Evolutionary conservation across 2,797 vertebrate genomes (phyloP), one percentile per base, ranked within the genome.

Genomic region (Lerista edwardsae): DNA sequence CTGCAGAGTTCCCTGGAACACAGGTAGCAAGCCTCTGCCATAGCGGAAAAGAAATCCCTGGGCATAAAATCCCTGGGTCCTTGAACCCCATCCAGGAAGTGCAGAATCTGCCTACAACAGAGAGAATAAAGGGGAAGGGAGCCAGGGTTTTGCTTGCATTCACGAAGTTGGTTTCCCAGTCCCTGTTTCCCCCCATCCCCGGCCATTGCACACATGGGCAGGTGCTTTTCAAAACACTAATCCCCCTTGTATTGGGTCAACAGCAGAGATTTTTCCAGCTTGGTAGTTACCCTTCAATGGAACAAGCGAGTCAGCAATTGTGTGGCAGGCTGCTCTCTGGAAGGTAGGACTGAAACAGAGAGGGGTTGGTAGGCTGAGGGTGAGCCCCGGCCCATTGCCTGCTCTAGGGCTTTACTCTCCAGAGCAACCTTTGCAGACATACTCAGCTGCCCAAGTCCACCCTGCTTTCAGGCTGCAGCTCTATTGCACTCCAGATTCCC

Each of bases 181-280:
- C 3, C 51, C 15, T 44, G 41, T 9, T 9, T 44, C 9, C 4
- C 41, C 41, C 41, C 41, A n/a, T 2, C 61, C 57, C 5, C 59
- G 17, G 15, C 17, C 19, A 44, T 62, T 78, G 68, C 59, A 34
- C 68, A 39, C 47, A 74, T 25, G 36, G 69, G 29, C 65, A 77
- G 57, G 73, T 64, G 75, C 80, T 69, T 79, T 82, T 65, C 75
- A 55, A 12, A 57, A 34, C 21, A 29, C 85, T 86, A 82, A 82
- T 82, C 75, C 39, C 51, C 75, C 59, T 73, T 83, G 78, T 86
- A 39, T 78, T 47, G 6, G 8, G 44, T 57, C 4, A 44, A 75
- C 74, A 59, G 41, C 57, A 61, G 59, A 31, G 69, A 68, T 36
- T n/a, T 61, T 83, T 75, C 71, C n/a, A 75, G 67, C 1, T 9